phyloP scores from a whole-genome alignment of 2,113 vertebrate genomes.

The Eptatretus burgeri region DNA sequence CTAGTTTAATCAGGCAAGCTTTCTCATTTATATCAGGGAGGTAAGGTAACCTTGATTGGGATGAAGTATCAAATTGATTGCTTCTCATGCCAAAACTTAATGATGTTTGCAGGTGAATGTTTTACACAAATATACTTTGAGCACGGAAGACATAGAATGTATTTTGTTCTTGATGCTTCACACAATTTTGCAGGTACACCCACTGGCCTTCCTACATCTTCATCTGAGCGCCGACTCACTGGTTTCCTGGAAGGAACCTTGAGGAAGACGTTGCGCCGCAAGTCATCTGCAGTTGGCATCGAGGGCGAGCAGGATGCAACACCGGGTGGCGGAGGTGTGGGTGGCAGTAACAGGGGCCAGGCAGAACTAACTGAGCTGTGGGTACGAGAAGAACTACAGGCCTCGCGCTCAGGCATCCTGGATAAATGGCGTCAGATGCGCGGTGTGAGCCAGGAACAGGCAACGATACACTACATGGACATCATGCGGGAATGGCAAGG shows the following conservation, averaged over 20 bases:
- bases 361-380: conserved; percentile 82
- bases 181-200: too few species aligned
- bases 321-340: background rate
- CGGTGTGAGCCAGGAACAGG: conserved; percentile 49
- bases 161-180: too few species aligned
- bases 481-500: conserved; percentile 61
- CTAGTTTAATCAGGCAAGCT: too few species aligned
- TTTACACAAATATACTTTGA: too few species aligned
- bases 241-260: conserved; percentile 54
- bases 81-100: too few species aligned
- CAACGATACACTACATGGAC: conserved; percentile 64
- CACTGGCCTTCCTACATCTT: background rate
- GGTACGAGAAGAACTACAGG: conserved; percentile 62
- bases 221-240: conserved; percentile 34
- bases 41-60: too few species aligned
- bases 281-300: conserved; percentile 12
- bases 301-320: background rate
- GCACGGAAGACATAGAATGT: too few species aligned
- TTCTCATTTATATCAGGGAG: too few species aligned
- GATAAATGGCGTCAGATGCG: conserved; percentile 61
- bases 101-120: too few species aligned
- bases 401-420: conserved; percentile 39
- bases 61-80: too few species aligned
- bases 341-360: conserved; percentile 11
- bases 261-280: conserved; percentile 43